phyloP scores from a whole-genome alignment of 2,888 invertebrate genomes.

The Drosophila mimica region DNA sequence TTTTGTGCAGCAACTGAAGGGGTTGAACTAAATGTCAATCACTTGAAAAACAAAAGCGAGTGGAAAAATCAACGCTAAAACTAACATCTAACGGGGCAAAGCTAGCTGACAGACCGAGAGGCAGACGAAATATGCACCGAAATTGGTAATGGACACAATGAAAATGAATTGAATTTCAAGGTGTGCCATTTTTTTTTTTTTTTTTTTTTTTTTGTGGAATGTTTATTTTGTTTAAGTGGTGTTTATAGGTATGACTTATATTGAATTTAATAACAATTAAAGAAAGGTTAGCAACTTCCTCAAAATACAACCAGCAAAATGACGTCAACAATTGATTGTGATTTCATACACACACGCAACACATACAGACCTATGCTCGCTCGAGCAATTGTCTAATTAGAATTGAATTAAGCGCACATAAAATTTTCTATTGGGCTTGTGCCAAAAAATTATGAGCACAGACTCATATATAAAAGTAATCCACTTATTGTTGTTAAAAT shows the following conservation, averaged over 20 bases:
- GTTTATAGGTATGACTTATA: background rate
- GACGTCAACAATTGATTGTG: constrained; percentile 62
- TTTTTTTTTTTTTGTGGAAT: background rate
- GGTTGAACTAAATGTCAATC: constrained; percentile 68
- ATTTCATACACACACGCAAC: constrained; percentile 11
- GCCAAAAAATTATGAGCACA: constrained; percentile 40
- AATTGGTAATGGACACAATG: constrained; percentile 18
- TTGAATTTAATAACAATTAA: constrained; percentile 1
- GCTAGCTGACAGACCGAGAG: constrained; percentile 18
- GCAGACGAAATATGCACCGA: constrained; percentile 20
- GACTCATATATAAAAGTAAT: constrained; percentile 19
- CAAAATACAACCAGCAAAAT: constrained; percentile 19
- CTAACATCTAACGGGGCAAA: constrained; percentile 40
- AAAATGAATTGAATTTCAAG: constrained; percentile 32
- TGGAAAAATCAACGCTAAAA: constrained; percentile 46
- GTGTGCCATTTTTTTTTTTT: constrained; percentile 31
- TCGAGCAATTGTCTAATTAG: constrained; percentile 71
- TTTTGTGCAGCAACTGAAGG: constrained; percentile 34
- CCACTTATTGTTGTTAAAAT: constrained; percentile 55
- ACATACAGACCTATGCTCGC: constrained; percentile 11
- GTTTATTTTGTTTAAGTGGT: background rate
- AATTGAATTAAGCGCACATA: constrained; percentile 64
- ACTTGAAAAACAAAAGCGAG: constrained; percentile 61
- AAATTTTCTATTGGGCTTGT: constrained; percentile 23
- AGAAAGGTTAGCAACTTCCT: constrained; percentile 25